A percentile compares a stretch with the other conserved stretches of the same genome.
These are phyloP conservation scores for Eurystomus glaucurus DNA, from an alignment of 2,797 vertebrate species.

Conservation along the genomic window DNA sequence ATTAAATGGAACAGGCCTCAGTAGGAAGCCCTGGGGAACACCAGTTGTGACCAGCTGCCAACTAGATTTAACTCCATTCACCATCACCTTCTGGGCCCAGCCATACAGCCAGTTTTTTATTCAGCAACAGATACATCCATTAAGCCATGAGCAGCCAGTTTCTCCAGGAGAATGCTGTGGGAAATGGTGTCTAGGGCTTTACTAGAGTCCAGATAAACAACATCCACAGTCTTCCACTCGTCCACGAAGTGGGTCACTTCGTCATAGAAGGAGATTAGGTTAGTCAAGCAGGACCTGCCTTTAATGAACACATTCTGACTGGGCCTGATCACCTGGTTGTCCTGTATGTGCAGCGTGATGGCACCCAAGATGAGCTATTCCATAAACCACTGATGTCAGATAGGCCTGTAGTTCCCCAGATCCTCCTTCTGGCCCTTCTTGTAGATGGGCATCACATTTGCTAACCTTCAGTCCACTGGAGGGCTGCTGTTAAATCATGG, in stretches of 20 bases:
- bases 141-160: background rate
- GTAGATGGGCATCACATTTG: background rate
- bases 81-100: rapidly evolving
- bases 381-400: background rate
- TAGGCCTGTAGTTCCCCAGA: background rate
- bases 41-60: rapidly evolving
- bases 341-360: no score
- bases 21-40: background rate
- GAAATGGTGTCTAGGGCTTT: background rate
- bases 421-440: background rate
- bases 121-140: background rate
- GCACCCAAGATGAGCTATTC: background rate
- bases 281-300: background rate
- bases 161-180: no score
- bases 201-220: background rate
- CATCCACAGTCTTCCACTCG: background rate
- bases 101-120: background rate
- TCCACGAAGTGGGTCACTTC: background rate
- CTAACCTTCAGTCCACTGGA: background rate
- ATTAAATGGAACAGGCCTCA: background rate
- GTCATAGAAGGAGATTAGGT: no score
- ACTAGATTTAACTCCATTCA: background rate
- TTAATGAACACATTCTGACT: no score
- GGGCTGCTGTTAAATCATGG: background rate
- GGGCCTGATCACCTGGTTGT: no score